A percentile compares a stretch with the other conserved stretches of the same genome.
phyloP scores from a whole-genome alignment of 2,113 vertebrate genomes.

The Jaculus jaculus region DNA sequence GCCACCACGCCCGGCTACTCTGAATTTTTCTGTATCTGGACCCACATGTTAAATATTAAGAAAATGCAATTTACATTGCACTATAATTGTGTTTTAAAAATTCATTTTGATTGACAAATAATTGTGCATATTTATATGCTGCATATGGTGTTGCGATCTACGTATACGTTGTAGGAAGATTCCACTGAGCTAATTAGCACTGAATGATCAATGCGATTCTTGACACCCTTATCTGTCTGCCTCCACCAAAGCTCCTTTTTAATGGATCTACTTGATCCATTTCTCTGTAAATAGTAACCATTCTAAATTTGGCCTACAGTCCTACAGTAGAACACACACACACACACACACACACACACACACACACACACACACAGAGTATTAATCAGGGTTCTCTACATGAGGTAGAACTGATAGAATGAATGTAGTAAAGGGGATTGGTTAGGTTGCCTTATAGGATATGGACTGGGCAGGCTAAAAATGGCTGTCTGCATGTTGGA shows the following conservation, averaged over 20 bases:
- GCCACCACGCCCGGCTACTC: too few species aligned
- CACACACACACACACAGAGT: neutral
- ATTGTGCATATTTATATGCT: neutral
- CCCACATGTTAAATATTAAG: neutral
- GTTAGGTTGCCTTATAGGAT: too few species aligned
- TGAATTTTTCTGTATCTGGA: neutral
- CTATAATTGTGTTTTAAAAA: neutral
- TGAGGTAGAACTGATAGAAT: too few species aligned
- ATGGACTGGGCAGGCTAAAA: too few species aligned
- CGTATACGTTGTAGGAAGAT: neutral
- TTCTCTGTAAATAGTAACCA: neutral
- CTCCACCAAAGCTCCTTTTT: neutral
- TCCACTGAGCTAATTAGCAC: neutral
- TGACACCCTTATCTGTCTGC: neutral
- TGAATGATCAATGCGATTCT: neutral
- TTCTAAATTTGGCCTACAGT: neutral
- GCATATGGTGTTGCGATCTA: neutral
- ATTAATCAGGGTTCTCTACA: too few species aligned
- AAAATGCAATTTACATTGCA: neutral
- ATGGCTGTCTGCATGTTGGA: too few species aligned
- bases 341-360: neutral
- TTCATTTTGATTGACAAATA: constrained; percentile 1
- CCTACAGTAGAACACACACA: neutral
- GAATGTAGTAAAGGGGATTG: too few species aligned
- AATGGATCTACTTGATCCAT: neutral